These are phyloP conservation scores for Sebastes taczanowskii DNA, from an alignment of 2,797 vertebrate genomes.

Conservation along the genomic window DNA sequence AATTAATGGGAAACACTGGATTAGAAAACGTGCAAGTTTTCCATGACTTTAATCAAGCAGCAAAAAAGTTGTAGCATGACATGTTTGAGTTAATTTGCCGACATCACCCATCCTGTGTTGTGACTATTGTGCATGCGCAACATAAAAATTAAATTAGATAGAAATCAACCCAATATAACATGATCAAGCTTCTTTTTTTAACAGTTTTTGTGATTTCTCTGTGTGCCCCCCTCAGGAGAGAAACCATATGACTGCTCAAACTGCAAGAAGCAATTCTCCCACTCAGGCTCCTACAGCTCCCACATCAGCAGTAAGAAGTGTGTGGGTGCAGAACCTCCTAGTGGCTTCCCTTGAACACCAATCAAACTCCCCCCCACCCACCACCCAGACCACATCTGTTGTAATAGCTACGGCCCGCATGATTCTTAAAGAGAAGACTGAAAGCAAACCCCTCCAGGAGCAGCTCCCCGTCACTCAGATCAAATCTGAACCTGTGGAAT, in stretches of 20 bases:
- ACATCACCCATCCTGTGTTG: too few species aligned
- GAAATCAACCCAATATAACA: too few species aligned
- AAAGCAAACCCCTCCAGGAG: constrained; percentile 66
- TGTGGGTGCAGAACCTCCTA: constrained; percentile 85
- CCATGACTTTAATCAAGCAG: too few species aligned
- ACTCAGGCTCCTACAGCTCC: constrained; percentile 98
- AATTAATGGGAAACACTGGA: too few species aligned
- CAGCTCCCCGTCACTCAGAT: constrained; percentile 96
- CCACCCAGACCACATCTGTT: too few species aligned
- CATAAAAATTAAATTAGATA: too few species aligned
- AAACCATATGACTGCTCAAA: constrained; percentile 98
- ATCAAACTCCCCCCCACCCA: constrained; percentile 78
- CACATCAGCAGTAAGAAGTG: constrained; percentile 99
- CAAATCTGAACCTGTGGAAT: constrained; percentile 97
- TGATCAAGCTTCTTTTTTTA: neutral
- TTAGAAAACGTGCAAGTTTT: too few species aligned
- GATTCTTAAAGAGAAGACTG: constrained; percentile 60
- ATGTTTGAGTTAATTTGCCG: too few species aligned
- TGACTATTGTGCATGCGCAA: too few species aligned
- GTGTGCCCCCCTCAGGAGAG: constrained; percentile 83
- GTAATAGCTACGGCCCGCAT: too few species aligned
- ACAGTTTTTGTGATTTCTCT: neutral
- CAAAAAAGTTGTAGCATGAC: too few species aligned
- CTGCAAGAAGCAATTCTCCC: constrained; percentile 99
- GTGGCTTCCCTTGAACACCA: constrained; percentile 85